phyloP scores from a whole-genome alignment of 2,113 vertebrate genomes.

The Neoarius graeffei region DNA sequence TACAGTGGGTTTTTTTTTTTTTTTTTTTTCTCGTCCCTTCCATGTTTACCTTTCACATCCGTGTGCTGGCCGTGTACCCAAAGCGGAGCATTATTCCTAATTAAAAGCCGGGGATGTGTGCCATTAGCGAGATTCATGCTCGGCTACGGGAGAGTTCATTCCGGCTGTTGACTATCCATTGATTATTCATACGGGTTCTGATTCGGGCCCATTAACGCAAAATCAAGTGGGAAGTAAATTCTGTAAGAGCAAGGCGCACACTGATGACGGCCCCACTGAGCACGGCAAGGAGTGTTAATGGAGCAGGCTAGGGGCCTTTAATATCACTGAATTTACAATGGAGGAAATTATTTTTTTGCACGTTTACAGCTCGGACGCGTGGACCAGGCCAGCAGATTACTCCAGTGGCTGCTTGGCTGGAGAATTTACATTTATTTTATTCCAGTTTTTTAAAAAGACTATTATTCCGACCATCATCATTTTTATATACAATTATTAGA shows the following conservation, averaged over 20 bases:
- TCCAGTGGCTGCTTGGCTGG: neutral
- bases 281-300: constrained; percentile 30
- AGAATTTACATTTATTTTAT: neutral
- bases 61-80: constrained; percentile 71
- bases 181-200: constrained; percentile 79
- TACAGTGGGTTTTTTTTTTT: constrained; percentile 28
- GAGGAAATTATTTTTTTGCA: constrained; percentile 23
- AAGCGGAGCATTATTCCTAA: constrained; percentile 70
- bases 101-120: constrained; percentile 68
- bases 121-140: constrained; percentile 76
- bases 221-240: constrained; percentile 74
- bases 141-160: constrained; percentile 70
- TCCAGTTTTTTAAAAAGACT: neutral
- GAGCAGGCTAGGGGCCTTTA: constrained; percentile 39
- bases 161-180: constrained; percentile 74
- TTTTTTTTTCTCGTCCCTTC: constrained; percentile 36
- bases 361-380: neutral
- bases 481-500: neutral
- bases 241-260: constrained; percentile 34
- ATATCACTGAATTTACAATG: constrained; percentile 44
- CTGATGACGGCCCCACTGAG: constrained; percentile 41
- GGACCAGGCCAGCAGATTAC: neutral
- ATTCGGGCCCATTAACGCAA: constrained; percentile 76
- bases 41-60: constrained; percentile 75
- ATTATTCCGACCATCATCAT: no score